Evolutionary conservation across 2,797 vertebrate species (phyloP).

Genomic region (Peromyscus attwateri): DNA sequence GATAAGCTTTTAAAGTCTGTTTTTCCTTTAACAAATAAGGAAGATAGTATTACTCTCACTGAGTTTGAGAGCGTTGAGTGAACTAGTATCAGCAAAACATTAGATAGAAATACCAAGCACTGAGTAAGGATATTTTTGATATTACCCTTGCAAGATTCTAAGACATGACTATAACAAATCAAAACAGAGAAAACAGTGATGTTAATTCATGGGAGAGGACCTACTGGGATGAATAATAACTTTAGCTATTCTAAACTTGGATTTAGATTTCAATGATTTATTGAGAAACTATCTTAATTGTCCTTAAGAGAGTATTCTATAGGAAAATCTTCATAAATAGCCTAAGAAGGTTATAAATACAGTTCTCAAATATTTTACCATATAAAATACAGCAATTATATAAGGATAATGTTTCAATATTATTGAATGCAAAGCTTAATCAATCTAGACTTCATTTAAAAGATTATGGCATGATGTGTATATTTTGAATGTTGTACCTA

Average conservation of each 20-base stretch:
- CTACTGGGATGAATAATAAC: background rate
- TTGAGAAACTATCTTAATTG: slow-evolving; percentile 4
- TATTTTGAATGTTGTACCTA: background rate
- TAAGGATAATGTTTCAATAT: background rate
- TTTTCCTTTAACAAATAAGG: background rate
- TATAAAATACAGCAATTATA: background rate
- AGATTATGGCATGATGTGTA: background rate
- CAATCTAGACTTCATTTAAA: background rate
- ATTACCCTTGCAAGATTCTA: background rate
- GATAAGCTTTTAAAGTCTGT: background rate
- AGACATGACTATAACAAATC: background rate
- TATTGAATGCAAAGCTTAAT: background rate
- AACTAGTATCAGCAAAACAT: background rate
- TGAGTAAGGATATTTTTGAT: background rate
- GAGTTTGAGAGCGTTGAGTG: background rate
- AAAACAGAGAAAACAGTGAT: background rate
- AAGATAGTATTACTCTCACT: background rate
- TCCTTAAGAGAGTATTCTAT: background rate
- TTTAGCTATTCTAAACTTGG: background rate
- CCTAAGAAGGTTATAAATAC: background rate
- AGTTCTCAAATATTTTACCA: background rate
- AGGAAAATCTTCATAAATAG: background rate
- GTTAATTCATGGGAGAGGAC: background rate
- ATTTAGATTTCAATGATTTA: background rate
- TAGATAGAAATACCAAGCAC: background rate